Base-by-base conservation (phyloP, 1,140 invertebrate species). In the Sinella curviseta region DNA sequence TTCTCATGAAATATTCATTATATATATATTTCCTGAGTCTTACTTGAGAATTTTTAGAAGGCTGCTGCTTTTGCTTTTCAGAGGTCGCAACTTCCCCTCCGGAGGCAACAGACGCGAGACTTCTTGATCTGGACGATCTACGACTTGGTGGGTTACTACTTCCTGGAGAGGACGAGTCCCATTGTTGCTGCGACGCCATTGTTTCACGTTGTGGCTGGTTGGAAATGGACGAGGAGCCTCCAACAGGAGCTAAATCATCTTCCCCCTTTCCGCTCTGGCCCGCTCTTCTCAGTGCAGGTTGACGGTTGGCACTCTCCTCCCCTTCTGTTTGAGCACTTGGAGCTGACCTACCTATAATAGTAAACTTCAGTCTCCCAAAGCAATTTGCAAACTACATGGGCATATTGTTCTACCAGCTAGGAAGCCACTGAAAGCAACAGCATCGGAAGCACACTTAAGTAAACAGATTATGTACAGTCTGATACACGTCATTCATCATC, bases 341-440 rank as follows among this genome's bases (percentile, higher is more conserved):
- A 70, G 8, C 31, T 70, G 65, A 31, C 65, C 65, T 70, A 70
- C 65, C 65, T 70, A 70, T n/a, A 70, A 70, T 33, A 8, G 24
- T 33, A 70, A 70, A 70, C 65, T 70, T 70, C 65, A 70, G 65
- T 70, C 65, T 70, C 65, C 30, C 65, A 30, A 30, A 70, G 65
- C 65, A 70, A 31, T 4, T 33, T 14, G 65, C 65, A 70, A 70
- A 31, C 65, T 70, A 70, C 65, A 33, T 31, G 12, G 12, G 65
- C 65, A 17, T 70, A 31, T 30, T 31, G 3, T 33, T 31, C 26
- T 70, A 8, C 8, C 55, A 60, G 3, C 55, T 60, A 60, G 24
- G 30, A 70, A 70, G 65, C 65, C 57, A 70, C 65, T 70, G 65
- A 70, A 70, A 70, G 65, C 65, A 14, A 31, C 65, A 70, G 65